A percentile compares a stretch with the other conserved stretches of the same genome.
Evolutionary conservation across 2,888 invertebrate species (phyloP).

Genomic region (Agrilus mali): DNA sequence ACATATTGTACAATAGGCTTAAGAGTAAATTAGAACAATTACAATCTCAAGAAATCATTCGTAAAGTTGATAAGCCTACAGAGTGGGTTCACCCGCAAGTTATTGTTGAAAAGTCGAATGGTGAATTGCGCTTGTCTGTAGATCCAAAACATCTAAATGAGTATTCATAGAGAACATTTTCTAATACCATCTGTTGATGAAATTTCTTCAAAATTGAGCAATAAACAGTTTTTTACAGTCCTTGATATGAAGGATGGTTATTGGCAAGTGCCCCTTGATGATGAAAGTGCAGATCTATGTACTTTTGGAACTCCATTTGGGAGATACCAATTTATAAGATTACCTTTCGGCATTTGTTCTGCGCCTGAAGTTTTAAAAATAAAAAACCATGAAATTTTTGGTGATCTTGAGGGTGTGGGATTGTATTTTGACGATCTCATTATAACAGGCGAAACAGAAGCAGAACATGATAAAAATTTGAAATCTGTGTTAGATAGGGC

Average conservation of each 20-base stretch:
- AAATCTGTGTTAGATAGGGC: constrained; percentile 3
- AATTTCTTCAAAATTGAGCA: constrained; percentile 9
- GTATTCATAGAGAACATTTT: constrained; percentile 18
- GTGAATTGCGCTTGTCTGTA: too few relatives aligned
- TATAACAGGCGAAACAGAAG: constrained; percentile 8
- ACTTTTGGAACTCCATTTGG: constrained; percentile 12
- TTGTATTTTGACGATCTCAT: constrained; percentile 19
- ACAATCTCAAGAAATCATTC: too few relatives aligned
- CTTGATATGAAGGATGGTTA: constrained; percentile 12
- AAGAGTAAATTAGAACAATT: too few relatives aligned
- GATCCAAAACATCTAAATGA: constrained; percentile 14
- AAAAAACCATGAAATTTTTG: constrained; percentile 12
- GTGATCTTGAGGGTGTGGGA: constrained; percentile 14
- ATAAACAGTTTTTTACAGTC: constrained; percentile 8
- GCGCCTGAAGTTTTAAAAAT: constrained; percentile 17
- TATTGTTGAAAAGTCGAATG: too few relatives aligned
- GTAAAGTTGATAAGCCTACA: too few relatives aligned
- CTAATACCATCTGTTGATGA: constrained; percentile 19
- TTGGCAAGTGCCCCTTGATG: constrained; percentile 6
- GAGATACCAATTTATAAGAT: constrained; percentile 14
- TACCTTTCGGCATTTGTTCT: constrained; percentile 16
- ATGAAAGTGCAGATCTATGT: constrained; percentile 1
- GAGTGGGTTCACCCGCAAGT: too few relatives aligned
- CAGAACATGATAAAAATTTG: constrained; percentile 9
- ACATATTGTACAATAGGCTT: too few relatives aligned